Conservation (phyloP, 2,888 invertebrate species). For the Drosophila colorata region DNA sequence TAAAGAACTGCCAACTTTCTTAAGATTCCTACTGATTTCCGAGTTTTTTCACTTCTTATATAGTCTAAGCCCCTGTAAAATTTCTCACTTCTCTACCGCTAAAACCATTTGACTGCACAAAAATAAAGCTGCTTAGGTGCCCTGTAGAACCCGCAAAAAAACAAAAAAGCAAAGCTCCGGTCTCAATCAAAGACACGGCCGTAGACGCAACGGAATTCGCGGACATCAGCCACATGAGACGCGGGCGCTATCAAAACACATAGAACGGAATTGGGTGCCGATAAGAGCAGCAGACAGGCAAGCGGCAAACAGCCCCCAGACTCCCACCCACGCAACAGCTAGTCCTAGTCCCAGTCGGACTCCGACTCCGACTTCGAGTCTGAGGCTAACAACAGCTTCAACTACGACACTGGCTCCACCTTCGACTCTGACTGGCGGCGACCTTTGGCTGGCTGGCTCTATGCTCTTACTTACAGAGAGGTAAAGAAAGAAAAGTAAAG, state of each 20-base stretch:
- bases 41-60: too few species aligned
- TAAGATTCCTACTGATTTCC: neutral
- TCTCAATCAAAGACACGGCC: conserved; percentile 3
- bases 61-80: neutral
- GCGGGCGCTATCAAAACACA: conserved; percentile 45
- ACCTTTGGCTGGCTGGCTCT: conserved; percentile 29
- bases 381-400: conserved; percentile 1
- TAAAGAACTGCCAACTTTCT: neutral
- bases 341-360: neutral
- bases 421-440: conserved; percentile 13
- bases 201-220: conserved; percentile 19
- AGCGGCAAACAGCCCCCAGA: neutral
- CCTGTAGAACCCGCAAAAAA: neutral
- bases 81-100: neutral
- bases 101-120: conserved; percentile 1
- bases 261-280: conserved; percentile 32
- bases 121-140: conserved; percentile 9
- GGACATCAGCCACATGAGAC: conserved; percentile 24
- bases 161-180: neutral
- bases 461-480: neutral
- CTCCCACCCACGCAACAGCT: neutral
- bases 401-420: conserved; percentile 7
- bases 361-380: conserved; percentile 1
- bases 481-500: too few species aligned
- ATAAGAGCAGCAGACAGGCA: conserved; percentile 33